Evolutionary conservation across 2,113 vertebrate genomes (phyloP).

Genomic region (Pycnonotus jocosus): DNA sequence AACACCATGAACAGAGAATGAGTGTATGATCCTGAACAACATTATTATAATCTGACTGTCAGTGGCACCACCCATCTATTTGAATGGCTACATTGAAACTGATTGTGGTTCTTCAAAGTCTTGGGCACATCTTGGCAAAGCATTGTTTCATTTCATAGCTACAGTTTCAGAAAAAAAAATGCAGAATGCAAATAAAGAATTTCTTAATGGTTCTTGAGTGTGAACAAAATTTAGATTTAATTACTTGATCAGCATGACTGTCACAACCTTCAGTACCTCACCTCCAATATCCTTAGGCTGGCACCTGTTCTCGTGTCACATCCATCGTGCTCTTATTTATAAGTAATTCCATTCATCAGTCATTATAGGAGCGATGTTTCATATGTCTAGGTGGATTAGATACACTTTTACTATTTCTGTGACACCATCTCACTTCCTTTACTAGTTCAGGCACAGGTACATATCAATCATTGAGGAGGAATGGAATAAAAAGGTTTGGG

Average conservation of each 20-base stretch:
- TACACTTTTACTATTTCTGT: not conserved
- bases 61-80: not conserved
- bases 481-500: not conserved
- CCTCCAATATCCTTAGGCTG: not conserved
- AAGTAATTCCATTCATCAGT: not conserved
- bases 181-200: not conserved
- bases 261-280: not conserved
- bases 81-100: not conserved
- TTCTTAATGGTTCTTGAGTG: not conserved
- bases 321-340: not conserved
- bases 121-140: not conserved
- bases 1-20: not conserved
- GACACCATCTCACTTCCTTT: not conserved
- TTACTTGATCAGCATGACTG: not conserved
- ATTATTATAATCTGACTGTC: not conserved
- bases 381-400: not conserved
- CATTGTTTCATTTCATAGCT: not conserved
- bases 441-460: not conserved
- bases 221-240: not conserved
- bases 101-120: not conserved
- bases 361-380: not conserved
- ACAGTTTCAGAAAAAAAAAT: not conserved
- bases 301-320: not conserved
- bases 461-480: not conserved
- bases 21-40: not conserved